phyloP scores from a whole-genome alignment of 1,140 invertebrate genomes.

The Euschistus heros region DNA sequence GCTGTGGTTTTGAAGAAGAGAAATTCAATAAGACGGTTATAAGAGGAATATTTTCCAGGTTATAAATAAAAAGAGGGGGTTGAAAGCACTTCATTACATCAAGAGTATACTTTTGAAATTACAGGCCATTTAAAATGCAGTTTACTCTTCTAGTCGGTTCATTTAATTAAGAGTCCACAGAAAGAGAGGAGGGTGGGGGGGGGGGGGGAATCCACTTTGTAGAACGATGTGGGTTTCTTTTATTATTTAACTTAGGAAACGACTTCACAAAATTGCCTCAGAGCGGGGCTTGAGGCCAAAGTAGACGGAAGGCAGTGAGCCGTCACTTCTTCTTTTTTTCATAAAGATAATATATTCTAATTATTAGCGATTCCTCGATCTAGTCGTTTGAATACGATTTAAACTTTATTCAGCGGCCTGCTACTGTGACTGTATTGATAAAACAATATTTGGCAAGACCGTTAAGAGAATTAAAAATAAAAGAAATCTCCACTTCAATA shows the following conservation, averaged over 20 bases:
- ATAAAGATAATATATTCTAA: too few species aligned
- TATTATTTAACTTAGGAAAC: slow-evolving; percentile 28
- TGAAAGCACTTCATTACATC: slow-evolving; percentile 16
- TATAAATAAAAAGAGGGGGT: slow-evolving; percentile 14
- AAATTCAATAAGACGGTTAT: slow-evolving; percentile 12
- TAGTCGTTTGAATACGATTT: too few species aligned
- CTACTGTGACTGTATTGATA: too few species aligned
- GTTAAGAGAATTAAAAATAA: too few species aligned
- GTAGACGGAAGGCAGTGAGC: background rate
- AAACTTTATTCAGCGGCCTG: too few species aligned
- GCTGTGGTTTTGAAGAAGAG: slow-evolving; percentile 2
- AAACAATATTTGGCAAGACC: too few species aligned
- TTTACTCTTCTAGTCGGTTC: slow-evolving; percentile 31
- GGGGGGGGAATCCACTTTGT: slow-evolving; percentile 23
- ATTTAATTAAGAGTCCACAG: slow-evolving; percentile 31
- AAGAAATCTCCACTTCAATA: too few species aligned
- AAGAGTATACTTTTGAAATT: slow-evolving; percentile 25
- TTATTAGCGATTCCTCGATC: too few species aligned
- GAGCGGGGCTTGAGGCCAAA: slow-evolving; percentile 1
- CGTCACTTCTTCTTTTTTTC: background rate
- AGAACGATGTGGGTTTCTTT: slow-evolving; percentile 27
- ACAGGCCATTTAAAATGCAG: slow-evolving; percentile 31
- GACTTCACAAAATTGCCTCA: slow-evolving; percentile 24
- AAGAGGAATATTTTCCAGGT: slow-evolving; percentile 11
- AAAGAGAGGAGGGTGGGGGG: slow-evolving; percentile 16